A percentile compares a stretch with the other conserved stretches of the same genome.
Evolutionary conservation across 92 coral and sea anemone species (phyloP).

Genomic region (Porites evermanni): DNA sequence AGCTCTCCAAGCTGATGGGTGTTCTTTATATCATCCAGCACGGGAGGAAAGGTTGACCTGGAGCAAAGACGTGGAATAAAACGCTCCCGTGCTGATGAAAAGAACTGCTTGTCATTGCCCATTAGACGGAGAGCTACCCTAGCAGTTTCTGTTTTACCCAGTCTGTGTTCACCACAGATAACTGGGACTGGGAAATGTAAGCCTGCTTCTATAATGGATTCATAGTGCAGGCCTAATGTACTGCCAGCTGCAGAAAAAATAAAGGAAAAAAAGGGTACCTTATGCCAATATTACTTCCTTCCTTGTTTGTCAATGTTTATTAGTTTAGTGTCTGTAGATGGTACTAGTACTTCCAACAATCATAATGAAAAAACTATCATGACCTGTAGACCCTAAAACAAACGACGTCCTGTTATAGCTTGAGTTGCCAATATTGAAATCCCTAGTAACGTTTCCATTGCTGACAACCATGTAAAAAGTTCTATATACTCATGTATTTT

Average conservation of each 20-base stretch:
- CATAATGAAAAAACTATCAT: too few relatives aligned
- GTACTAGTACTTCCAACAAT: too few relatives aligned
- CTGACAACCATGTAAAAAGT: too few relatives aligned
- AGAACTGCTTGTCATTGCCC: slow-evolving; percentile 19
- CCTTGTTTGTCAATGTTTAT: too few relatives aligned
- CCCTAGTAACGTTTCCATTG: too few relatives aligned
- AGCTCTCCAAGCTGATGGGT: slow-evolving; percentile 28
- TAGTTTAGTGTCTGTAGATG: too few relatives aligned
- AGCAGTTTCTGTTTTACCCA: slow-evolving; percentile 57
- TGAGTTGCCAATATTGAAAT: too few relatives aligned
- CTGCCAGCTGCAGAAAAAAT: slow-evolving; percentile 25
- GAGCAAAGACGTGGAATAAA: slow-evolving; percentile 60
- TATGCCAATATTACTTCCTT: too few relatives aligned
- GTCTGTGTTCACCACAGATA: slow-evolving; percentile 54
- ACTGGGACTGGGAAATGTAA: slow-evolving; percentile 47
- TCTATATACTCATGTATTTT: too few relatives aligned
- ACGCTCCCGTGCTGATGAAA: slow-evolving; percentile 10
- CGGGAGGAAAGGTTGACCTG: slow-evolving; percentile 63
- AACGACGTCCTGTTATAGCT: too few relatives aligned
- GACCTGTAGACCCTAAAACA: too few relatives aligned
- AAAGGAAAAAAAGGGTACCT: too few relatives aligned
- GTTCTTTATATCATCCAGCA: slow-evolving; percentile 47
- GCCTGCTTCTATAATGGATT: slow-evolving; percentile 1
- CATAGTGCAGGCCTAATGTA: slow-evolving; percentile 57
- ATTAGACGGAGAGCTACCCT: slow-evolving; percentile 48